Evolutionary conservation across 2,113 vertebrate genomes (phyloP).

Genomic region (Equus przewalskii): DNA sequence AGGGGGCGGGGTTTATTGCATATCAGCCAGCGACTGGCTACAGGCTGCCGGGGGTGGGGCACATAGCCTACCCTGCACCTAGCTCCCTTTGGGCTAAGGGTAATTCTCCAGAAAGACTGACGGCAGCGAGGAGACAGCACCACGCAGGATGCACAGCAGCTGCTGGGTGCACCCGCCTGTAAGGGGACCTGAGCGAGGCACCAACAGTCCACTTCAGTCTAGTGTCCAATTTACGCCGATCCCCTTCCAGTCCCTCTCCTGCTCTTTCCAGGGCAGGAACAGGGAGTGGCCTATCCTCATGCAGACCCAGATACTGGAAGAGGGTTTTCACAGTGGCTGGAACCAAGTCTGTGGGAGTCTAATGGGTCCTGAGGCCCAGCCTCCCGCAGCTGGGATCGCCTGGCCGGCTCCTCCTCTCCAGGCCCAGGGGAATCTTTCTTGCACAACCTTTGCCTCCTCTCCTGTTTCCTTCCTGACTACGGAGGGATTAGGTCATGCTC

Average conservation of each 20-base stretch:
- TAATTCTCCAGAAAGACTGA: not conserved
- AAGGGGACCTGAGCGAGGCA: not conserved
- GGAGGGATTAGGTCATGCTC: not conserved
- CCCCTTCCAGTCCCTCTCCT: not conserved
- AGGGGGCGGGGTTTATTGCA: not conserved
- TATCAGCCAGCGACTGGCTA: not conserved
- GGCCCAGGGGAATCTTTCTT: not conserved
- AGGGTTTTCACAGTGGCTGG: not conserved
- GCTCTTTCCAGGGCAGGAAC: not conserved
- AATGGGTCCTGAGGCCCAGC: not conserved
- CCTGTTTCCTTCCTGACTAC: not conserved
- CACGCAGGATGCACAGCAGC: not conserved
- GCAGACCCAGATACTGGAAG: not conserved
- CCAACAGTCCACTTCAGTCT: not conserved
- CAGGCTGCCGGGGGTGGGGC: not conserved
- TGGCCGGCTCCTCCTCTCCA: not conserved
- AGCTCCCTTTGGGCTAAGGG: not conserved
- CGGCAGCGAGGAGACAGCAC: not conserved
- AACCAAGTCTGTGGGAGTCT: not conserved
- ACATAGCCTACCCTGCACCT: fast-evolving
- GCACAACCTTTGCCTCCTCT: not conserved
- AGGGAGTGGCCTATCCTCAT: not conserved
- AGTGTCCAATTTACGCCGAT: not conserved
- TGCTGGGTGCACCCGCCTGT: not conserved
- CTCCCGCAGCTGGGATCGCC: not conserved